Evolutionary conservation across 2,888 invertebrate species (phyloP), one percentile per base, ranked within the genome.

Genomic region (Barypeithes pellucidus): DNA sequence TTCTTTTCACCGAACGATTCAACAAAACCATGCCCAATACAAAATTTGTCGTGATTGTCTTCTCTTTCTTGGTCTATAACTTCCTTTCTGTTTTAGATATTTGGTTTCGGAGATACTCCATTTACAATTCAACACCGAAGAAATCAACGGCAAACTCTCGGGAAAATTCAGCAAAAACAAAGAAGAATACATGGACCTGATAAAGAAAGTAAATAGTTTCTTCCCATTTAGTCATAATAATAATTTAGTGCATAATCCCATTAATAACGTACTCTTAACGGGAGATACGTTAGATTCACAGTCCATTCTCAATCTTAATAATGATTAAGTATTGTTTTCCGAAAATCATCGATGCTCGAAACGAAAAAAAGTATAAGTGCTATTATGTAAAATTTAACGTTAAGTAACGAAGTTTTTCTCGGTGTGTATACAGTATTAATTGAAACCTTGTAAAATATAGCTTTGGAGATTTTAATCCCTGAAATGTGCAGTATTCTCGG

Each of bases 201-300:
- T 86, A 67, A 80, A 80, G 69, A 85, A 85, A 77, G 85, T 86
- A 7, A 86, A 85, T 76, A 86, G 88, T 41, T 88, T 88, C 78
- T 88, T 85, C 79, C 88, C 88, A 4, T 88, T 88, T 80, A 87
- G 87, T 76, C 82, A 83, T 75, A 84, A 83, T 74, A 78, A 78
- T 41, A 81, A 81, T 82, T 87, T 79, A 41, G 76, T 86, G 68
- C 89, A 88, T 59, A 83, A 85, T 39, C 83, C 86, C 12, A 82
- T 89, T 79, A 91, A 91, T 81, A 89, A 88, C 73, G 89, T 90
- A 72, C 88, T 91, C 76, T 87, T 92, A 52, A 89, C 90, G 80
- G 90, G 89, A 67, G 90, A 89, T 77, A 87, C 91, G 63, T 85
- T 92, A 71, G 93, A 93, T 84, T 90, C 93, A 3, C 92, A 92